Evolutionary conservation across 2,797 vertebrate genomes (phyloP).

Genomic region (Trichosurus vulpecula): DNA sequence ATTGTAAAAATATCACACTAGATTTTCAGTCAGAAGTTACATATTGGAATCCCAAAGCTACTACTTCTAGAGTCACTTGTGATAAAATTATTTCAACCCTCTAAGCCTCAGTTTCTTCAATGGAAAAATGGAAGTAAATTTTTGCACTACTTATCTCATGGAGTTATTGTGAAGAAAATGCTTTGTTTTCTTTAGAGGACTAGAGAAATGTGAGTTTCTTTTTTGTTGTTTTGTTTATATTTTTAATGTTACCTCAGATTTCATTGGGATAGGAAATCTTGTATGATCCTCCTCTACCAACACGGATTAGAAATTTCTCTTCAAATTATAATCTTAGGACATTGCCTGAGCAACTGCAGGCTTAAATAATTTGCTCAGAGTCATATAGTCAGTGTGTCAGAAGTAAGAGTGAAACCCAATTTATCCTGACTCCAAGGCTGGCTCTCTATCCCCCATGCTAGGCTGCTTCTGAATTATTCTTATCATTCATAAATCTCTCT

Average conservation of each 20-base stretch:
- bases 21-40: neutral
- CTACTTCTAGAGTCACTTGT: neutral
- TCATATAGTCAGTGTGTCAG: neutral
- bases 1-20: neutral
- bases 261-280: neutral
- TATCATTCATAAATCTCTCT: neutral
- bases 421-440: neutral
- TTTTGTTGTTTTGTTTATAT: neutral
- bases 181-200: neutral
- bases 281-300: neutral
- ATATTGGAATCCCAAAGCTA: neutral
- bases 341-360: neutral
- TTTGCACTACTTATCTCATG: neutral
- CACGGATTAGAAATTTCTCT: neutral
- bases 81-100: neutral
- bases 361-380: neutral
- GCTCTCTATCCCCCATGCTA: neutral
- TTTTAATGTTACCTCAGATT: neutral
- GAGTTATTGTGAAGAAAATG: neutral
- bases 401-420: neutral
- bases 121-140: neutral
- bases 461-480: neutral
- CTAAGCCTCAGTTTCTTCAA: neutral
- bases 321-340: neutral
- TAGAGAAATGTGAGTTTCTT: neutral